These are phyloP conservation scores for Dendroctonus valens DNA, from an alignment of 1,140 invertebrate species.

Conservation along the genomic window DNA sequence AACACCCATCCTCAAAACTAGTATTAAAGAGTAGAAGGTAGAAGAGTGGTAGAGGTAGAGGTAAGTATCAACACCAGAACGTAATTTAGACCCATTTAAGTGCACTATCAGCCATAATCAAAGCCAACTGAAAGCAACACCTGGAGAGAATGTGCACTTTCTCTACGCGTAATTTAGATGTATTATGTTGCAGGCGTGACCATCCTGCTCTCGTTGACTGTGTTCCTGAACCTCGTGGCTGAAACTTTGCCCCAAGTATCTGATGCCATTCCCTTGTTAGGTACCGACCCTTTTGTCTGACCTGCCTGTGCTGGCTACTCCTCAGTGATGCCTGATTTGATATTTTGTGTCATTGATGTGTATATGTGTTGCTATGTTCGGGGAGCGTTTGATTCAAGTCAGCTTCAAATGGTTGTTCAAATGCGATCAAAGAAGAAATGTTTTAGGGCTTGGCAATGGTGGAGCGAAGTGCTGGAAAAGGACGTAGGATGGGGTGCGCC, in stretches of 20 bases:
- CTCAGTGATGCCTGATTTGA: constrained; percentile 50
- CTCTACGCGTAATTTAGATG: constrained; percentile 47
- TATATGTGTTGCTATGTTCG: constrained; percentile 48
- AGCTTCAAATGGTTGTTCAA: constrained; percentile 32
- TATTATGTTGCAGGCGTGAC: constrained; percentile 94
- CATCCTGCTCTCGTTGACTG: constrained; percentile 99
- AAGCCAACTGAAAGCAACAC: too few relatives aligned
- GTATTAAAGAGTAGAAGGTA: neutral
- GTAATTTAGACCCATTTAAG: too few relatives aligned
- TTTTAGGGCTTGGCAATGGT: constrained; percentile 38
- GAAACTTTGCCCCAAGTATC: constrained; percentile 94
- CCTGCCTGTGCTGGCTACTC: constrained; percentile 51
- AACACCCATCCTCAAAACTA: neutral
- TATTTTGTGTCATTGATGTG: constrained; percentile 42
- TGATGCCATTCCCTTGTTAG: constrained; percentile 92
- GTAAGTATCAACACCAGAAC: neutral
- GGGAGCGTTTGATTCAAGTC: constrained; percentile 33
- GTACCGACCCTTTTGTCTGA: constrained; percentile 62
- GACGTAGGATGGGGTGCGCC: constrained; percentile 26
- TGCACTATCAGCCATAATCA: too few relatives aligned
- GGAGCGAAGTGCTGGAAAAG: constrained; percentile 28
- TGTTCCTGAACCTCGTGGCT: constrained; percentile 96
- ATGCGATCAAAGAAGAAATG: constrained; percentile 50
- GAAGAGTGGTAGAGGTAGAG: neutral
- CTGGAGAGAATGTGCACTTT: neutral